These are phyloP conservation scores for Thamnaconus septentrionalis DNA, from an alignment of 2,113 vertebrate species.

Conservation along the genomic window DNA sequence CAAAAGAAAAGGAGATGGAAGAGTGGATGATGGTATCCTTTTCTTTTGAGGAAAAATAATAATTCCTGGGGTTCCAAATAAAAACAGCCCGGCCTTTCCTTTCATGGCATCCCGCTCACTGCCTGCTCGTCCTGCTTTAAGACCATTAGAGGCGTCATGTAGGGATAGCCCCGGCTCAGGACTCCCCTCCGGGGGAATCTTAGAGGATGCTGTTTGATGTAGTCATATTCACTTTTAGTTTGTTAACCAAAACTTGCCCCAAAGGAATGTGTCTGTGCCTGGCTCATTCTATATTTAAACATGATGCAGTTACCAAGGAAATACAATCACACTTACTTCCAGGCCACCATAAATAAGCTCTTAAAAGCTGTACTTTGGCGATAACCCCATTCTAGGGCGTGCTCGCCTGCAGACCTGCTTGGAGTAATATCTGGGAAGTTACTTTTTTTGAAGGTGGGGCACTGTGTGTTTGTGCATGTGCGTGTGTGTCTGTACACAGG, in stretches of 20 bases:
- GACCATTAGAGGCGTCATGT: slow-evolving; percentile 28
- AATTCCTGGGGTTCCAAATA: slow-evolving; percentile 32
- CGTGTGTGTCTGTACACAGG: background rate
- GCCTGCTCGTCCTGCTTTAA: slow-evolving; percentile 15
- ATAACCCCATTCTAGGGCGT: slow-evolving; percentile 32
- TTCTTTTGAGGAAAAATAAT: slow-evolving; percentile 42
- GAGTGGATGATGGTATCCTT: slow-evolving; percentile 43
- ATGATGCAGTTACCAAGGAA: slow-evolving; percentile 44
- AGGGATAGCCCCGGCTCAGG: slow-evolving; percentile 18
- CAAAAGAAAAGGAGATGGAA: slow-evolving; percentile 44
- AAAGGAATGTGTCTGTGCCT: slow-evolving; percentile 2
- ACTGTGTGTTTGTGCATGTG: too few species aligned
- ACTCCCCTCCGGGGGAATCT: slow-evolving; percentile 8
- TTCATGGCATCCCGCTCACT: slow-evolving; percentile 19
- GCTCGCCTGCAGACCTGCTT: slow-evolving; percentile 23
- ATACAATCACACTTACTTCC: slow-evolving; percentile 19
- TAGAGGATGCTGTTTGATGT: slow-evolving; percentile 1
- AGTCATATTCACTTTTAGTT: slow-evolving; percentile 16
- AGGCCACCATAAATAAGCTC: slow-evolving; percentile 19
- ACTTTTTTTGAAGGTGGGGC: slow-evolving; percentile 29
- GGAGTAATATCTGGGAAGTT: slow-evolving; percentile 33
- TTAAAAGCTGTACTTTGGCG: slow-evolving; percentile 26
- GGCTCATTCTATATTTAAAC: slow-evolving; percentile 44
- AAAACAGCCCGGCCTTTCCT: slow-evolving; percentile 21
- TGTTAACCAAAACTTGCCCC: slow-evolving; percentile 9